Percentiles rank a stretch among this genome's conserved stretches.
Conservation (phyloP, 2,888 invertebrate species). For the Antitype chi region DNA sequence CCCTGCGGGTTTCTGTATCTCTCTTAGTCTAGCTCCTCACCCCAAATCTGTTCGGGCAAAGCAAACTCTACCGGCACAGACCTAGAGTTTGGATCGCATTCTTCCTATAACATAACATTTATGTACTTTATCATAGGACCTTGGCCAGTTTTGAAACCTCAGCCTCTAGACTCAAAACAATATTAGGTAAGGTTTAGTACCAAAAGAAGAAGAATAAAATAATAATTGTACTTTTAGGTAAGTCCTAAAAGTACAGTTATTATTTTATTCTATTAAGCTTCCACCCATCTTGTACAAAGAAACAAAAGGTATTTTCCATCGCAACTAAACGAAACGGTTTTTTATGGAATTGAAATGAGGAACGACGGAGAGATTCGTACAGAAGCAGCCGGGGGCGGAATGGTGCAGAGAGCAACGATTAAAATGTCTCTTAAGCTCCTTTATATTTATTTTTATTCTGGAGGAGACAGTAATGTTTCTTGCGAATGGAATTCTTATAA, state of each 20-base stretch:
- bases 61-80: too few species aligned
- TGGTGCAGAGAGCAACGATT: constrained; percentile 48
- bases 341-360: constrained; percentile 61
- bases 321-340: constrained; percentile 32
- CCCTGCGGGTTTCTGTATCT: too few species aligned
- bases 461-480: constrained; percentile 25
- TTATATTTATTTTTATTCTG: constrained; percentile 48
- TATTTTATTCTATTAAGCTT: not conserved
- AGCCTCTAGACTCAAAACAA: not conserved
- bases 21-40: too few species aligned
- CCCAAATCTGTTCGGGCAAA: too few species aligned
- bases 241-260: not conserved
- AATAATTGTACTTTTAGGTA: too few species aligned
- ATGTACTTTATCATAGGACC: not conserved
- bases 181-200: not conserved
- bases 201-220: too few species aligned
- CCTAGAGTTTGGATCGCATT: too few species aligned
- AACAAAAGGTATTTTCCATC: constrained; percentile 28
- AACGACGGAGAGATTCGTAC: constrained; percentile 21
- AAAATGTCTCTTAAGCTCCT: constrained; percentile 58
- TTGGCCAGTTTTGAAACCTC: not conserved
- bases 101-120: not conserved
- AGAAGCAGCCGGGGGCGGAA: constrained; percentile 27
- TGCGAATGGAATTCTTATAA: constrained; percentile 37
- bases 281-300: constrained; percentile 8